phyloP scores from a whole-genome alignment of 2,797 vertebrate genomes.

The Coregonus sp. region DNA sequence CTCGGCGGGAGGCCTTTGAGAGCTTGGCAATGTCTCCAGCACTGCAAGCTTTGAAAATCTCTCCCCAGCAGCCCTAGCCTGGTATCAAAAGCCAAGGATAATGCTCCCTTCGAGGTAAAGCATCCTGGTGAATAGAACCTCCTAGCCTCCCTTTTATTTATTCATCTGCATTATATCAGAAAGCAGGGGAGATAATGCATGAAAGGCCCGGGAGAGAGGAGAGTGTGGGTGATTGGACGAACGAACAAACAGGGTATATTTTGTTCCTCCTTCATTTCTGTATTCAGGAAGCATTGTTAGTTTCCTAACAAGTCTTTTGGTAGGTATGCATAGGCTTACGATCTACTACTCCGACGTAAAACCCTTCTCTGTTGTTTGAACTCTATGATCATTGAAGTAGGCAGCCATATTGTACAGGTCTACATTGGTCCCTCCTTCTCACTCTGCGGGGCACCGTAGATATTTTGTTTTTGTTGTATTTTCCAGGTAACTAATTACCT shows the following conservation, averaged over 20 bases:
- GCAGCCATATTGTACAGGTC: not conserved
- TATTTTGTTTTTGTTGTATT: constrained; percentile 69
- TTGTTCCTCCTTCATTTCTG: constrained; percentile 20
- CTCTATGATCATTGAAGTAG: not conserved
- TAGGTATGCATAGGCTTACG: constrained; percentile 1
- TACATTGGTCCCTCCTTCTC: constrained; percentile 24
- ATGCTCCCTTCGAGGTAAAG: constrained; percentile 93
- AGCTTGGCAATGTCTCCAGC: constrained; percentile 84
- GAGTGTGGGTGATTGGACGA: constrained; percentile 38
- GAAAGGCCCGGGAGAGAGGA: constrained; percentile 63
- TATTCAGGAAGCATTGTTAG: constrained; percentile 22
- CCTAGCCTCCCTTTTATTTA: constrained; percentile 87
- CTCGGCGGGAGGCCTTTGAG: constrained; percentile 89
- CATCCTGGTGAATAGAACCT: constrained; percentile 82
- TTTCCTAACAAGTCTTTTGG: constrained; percentile 2
- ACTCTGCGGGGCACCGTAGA: constrained; percentile 64
- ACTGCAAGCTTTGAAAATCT: constrained; percentile 90
- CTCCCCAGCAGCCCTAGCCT: constrained; percentile 85
- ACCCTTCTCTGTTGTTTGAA: not conserved
- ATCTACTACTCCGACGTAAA: not conserved
- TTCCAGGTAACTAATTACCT: constrained; percentile 75
- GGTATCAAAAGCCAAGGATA: constrained; percentile 93
- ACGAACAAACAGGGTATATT: constrained; percentile 29
- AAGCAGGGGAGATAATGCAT: constrained; percentile 84
- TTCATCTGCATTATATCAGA: constrained; percentile 86